Conservation (phyloP, 2,888 invertebrate genomes). For the Amphimallon solstitiale region DNA sequence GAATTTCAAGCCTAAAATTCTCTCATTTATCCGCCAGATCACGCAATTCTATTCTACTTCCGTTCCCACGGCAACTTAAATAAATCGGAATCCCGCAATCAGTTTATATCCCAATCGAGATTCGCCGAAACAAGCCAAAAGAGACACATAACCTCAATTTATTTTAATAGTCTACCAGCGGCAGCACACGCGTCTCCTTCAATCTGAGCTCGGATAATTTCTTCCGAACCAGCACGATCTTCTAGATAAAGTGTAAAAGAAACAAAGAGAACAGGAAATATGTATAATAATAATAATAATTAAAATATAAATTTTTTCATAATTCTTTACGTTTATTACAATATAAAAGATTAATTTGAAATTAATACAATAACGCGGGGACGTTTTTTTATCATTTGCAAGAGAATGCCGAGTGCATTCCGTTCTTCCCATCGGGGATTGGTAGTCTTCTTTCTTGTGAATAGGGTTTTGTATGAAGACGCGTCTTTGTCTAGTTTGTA, state of each 20-base stretch:
- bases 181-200: no score
- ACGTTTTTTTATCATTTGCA: background rate
- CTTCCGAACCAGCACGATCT: no score
- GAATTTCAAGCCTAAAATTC: no score
- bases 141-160: conserved; percentile 33
- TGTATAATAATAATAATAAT: no score
- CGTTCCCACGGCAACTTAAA: background rate
- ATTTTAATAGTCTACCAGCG: conserved; percentile 19
- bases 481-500: conserved; percentile 36
- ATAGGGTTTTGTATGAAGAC: background rate
- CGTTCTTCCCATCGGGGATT: conserved; percentile 3
- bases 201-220: no score
- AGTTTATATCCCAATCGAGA: conserved; percentile 22
- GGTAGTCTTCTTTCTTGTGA: background rate
- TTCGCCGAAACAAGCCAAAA: conserved; percentile 23
- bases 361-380: conserved; percentile 15
- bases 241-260: no score
- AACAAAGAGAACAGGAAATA: no score
- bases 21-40: no score
- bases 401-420: background rate
- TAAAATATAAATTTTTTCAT: no score
- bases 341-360: conserved; percentile 13
- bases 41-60: no score
- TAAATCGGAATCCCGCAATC: conserved; percentile 16
- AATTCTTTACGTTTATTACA: no score